These are phyloP conservation scores for Aldrovandia affinis DNA, from an alignment of 2,797 vertebrate species.

Conservation along the genomic window DNA sequence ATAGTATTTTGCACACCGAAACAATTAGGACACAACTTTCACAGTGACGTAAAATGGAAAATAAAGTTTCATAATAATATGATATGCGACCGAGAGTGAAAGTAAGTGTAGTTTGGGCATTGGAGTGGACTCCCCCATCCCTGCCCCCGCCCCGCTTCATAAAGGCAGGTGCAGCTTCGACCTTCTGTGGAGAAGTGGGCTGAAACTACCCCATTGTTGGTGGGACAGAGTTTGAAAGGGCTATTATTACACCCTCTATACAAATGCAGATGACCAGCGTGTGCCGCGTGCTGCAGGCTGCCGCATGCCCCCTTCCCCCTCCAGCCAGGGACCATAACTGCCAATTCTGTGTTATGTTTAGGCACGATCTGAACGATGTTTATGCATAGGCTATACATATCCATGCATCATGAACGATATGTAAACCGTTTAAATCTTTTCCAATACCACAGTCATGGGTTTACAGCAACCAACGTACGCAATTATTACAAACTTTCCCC, in stretches of 20 bases:
- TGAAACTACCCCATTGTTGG: background rate
- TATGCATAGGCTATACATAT: too few relatives aligned
- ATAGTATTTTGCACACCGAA: background rate
- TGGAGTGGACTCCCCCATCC: background rate
- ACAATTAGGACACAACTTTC: background rate
- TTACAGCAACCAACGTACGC: background rate
- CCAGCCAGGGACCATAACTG: background rate
- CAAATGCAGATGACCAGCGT: conserved; percentile 12
- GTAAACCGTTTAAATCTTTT: background rate
- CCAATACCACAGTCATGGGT: background rate
- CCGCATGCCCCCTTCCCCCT: background rate
- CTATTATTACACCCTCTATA: conserved; percentile 7
- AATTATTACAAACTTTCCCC: background rate
- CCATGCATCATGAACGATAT: background rate
- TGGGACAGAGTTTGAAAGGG: background rate
- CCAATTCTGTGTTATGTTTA: background rate
- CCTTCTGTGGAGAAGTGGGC: conserved; percentile 5
- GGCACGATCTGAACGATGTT: background rate
- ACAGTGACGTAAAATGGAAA: background rate
- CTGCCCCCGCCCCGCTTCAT: background rate
- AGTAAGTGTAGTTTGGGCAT: background rate
- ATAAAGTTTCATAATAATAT: background rate
- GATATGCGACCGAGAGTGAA: background rate
- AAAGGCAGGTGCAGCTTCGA: conserved; percentile 9
- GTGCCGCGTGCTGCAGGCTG: background rate